A percentile compares a stretch with the other conserved stretches of the same genome.
phyloP scores from a whole-genome alignment of 2,888 invertebrate species.

The Protophormia terraenovae region DNA sequence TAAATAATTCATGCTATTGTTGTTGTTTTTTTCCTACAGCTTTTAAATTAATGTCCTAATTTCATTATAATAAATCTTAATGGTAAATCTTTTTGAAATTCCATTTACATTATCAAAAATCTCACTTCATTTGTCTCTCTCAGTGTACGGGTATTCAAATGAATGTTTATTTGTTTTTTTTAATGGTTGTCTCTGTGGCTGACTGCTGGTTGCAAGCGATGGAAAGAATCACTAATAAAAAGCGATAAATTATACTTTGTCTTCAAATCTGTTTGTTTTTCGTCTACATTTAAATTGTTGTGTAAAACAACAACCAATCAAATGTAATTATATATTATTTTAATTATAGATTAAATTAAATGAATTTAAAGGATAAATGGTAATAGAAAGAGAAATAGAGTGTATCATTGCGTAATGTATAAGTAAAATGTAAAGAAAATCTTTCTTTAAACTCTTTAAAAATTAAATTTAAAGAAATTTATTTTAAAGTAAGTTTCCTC shows the following conservation, averaged over 20 bases:
- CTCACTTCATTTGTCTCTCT: constrained; percentile 27
- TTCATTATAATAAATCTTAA: constrained; percentile 44
- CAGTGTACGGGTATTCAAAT: background rate
- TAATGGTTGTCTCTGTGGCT: background rate
- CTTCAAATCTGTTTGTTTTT: constrained; percentile 34
- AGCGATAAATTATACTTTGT: constrained; percentile 24
- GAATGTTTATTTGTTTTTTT: background rate
- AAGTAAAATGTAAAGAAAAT: background rate
- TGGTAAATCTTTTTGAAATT: constrained; percentile 46
- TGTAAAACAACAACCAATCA: background rate
- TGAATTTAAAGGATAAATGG: background rate
- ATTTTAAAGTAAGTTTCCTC: background rate
- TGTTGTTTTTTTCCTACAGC: background rate
- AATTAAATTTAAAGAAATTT: background rate
- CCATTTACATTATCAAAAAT: constrained; percentile 42
- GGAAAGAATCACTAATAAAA: background rate
- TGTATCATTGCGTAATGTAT: background rate
- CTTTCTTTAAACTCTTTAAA: no score
- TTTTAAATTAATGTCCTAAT: constrained; percentile 36
- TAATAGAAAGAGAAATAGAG: background rate
- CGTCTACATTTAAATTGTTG: background rate
- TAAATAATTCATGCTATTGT: constrained; percentile 17
- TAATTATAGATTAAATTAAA: constrained; percentile 4
- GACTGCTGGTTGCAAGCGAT: background rate
- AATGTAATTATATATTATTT: constrained; percentile 22